Evolutionary conservation across 35 echinoderm and acorn worm genomes (phyloP).

Genomic region (Patiria miniata): DNA sequence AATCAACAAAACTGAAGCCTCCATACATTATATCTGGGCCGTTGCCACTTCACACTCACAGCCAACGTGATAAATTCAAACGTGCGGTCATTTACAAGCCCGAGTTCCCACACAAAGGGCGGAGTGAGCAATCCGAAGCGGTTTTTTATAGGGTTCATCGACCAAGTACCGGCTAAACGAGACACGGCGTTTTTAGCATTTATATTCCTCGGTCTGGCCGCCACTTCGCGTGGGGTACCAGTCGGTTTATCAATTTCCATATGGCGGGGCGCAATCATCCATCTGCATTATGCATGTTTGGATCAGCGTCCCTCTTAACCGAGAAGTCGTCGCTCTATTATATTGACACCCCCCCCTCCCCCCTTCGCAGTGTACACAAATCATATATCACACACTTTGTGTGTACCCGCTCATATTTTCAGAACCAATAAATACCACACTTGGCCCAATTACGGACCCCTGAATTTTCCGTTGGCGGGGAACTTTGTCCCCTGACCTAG

Average conservation of each 20-base stretch:
- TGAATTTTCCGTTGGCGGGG: conserved; percentile 8
- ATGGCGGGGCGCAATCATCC: background rate
- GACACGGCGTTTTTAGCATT: background rate
- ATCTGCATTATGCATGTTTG: background rate
- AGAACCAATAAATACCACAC: conserved; percentile 12
- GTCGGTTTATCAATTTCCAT: background rate
- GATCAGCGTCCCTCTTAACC: background rate
- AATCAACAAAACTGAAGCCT: too few relatives aligned
- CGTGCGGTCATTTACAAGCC: too few relatives aligned
- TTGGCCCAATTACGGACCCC: conserved; percentile 1
- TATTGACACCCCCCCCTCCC: background rate
- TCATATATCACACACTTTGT: conserved; percentile 29
- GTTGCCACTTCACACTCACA: too few relatives aligned
- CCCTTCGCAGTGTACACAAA: conserved; percentile 11
- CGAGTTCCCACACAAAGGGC: too few relatives aligned
- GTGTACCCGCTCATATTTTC: background rate
- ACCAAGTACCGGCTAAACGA: background rate
- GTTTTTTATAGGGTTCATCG: background rate
- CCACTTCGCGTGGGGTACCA: background rate
- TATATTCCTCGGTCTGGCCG: background rate
- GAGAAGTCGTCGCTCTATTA: background rate
- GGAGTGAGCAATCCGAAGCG: too few relatives aligned
- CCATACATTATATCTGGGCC: too few relatives aligned
- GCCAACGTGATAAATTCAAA: too few relatives aligned
- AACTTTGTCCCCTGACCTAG: conserved; percentile 27